Conservation (phyloP, 1,140 invertebrate species). For the Adelges cooleyi region DNA sequence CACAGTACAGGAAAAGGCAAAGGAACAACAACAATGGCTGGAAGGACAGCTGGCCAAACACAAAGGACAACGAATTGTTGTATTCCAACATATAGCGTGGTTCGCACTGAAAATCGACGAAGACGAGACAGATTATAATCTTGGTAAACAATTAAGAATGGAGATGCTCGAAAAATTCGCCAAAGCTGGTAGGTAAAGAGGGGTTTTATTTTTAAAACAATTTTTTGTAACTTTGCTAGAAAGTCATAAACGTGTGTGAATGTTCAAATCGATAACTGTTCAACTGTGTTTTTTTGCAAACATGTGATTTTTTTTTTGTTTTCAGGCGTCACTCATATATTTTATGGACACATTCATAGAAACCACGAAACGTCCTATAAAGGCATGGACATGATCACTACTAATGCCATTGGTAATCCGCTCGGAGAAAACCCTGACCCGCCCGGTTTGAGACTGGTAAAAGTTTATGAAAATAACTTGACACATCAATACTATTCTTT, state of each 20-base stretch:
- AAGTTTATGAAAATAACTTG: slow-evolving; percentile 37
- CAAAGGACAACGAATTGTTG: slow-evolving; percentile 35
- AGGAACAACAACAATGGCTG: slow-evolving; percentile 42
- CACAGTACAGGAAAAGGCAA: slow-evolving; percentile 36
- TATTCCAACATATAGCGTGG: slow-evolving; percentile 49
- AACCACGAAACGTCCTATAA: slow-evolving; percentile 43
- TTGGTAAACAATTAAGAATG: slow-evolving; percentile 37
- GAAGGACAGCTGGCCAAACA: slow-evolving; percentile 35
- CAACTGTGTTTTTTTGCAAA: no score
- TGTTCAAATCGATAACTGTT: no score
- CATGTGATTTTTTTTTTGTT: slow-evolving; percentile 21
- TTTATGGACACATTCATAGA: slow-evolving; percentile 48
- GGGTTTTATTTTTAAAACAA: no score
- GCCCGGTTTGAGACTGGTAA: slow-evolving; percentile 42
- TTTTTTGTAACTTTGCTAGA: no score
- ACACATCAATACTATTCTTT: slow-evolving; percentile 38
- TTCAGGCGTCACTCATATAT: slow-evolving; percentile 42
- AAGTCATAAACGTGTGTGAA: no score
- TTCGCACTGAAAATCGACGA: slow-evolving; percentile 41
- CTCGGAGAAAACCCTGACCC: slow-evolving; percentile 40
- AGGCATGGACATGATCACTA: slow-evolving; percentile 42
- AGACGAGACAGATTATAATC: slow-evolving; percentile 40
- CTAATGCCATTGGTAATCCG: slow-evolving; percentile 44
- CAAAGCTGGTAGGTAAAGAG: slow-evolving; percentile 37
- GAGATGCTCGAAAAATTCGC: slow-evolving; percentile 41